Conservation (phyloP, 2,888 invertebrate genomes). For the Stratiomys singularior region DNA sequence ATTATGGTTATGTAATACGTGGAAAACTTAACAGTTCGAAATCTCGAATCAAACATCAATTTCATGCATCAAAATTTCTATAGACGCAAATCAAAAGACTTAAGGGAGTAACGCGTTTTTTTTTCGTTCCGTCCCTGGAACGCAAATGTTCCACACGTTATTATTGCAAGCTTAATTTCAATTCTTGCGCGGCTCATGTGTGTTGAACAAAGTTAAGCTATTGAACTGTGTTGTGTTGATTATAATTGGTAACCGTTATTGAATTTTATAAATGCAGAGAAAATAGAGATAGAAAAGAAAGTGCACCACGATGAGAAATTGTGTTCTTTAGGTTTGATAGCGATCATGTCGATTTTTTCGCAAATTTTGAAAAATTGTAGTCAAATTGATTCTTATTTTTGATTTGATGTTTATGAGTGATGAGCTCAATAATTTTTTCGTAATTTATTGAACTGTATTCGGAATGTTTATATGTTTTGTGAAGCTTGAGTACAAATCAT, state of each 20-base stretch:
- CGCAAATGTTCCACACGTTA: not conserved
- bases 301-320: not conserved
- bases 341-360: too few relatives aligned
- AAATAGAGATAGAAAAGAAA: not conserved
- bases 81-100: slow-evolving; percentile 5
- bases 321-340: too few relatives aligned
- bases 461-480: not conserved
- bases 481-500: too few relatives aligned
- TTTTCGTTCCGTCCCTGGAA: not conserved
- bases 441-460: not conserved
- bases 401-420: not conserved
- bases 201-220: not conserved
- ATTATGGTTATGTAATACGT: not conserved
- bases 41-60: not conserved
- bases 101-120: not conserved
- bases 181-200: not conserved
- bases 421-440: not conserved
- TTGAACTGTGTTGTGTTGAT: not conserved
- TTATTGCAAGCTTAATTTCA: not conserved
- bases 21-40: not conserved
- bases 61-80: not conserved
- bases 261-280: not conserved
- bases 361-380: too few relatives aligned
- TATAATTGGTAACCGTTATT: slow-evolving; percentile 1
- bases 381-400: not conserved